phyloP scores from a whole-genome alignment of 2,113 vertebrate genomes.

The Carassius auratus region DNA sequence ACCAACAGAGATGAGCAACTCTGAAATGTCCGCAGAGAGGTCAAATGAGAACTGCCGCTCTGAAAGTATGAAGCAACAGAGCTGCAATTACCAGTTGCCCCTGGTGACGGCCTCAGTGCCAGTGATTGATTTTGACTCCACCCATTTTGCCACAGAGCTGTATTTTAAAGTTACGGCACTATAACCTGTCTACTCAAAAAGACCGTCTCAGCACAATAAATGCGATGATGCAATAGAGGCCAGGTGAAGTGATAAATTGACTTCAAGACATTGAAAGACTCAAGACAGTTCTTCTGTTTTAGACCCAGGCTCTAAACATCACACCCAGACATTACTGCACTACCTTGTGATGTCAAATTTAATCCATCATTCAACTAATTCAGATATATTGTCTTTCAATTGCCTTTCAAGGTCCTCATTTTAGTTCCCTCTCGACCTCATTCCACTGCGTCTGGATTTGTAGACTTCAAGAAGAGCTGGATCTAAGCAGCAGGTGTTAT shows the following conservation, averaged over 20 bases:
- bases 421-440: background rate
- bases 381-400: background rate
- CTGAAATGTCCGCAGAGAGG: constrained; percentile 12
- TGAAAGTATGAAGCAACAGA: constrained; percentile 49
- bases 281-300: constrained; percentile 44
- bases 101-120: constrained; percentile 59
- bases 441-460: background rate
- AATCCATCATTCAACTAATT: constrained; percentile 39
- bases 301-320: constrained; percentile 24
- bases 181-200: constrained; percentile 52
- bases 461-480: background rate
- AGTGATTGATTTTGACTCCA: constrained; percentile 64
- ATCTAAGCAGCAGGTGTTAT: background rate
- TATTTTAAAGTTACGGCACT: constrained; percentile 47
- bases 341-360: background rate
- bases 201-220: constrained; percentile 61
- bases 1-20: background rate
- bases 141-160: constrained; percentile 48
- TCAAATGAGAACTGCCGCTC: constrained; percentile 40
- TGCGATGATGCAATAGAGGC: constrained; percentile 55
- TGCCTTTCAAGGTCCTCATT: background rate
- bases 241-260: constrained; percentile 59
- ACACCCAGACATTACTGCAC: constrained; percentile 1
- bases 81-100: constrained; percentile 50
- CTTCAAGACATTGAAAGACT: constrained; percentile 54